phyloP scores from a whole-genome alignment of 2,888 invertebrate genomes.

The Atethmia centrago region DNA sequence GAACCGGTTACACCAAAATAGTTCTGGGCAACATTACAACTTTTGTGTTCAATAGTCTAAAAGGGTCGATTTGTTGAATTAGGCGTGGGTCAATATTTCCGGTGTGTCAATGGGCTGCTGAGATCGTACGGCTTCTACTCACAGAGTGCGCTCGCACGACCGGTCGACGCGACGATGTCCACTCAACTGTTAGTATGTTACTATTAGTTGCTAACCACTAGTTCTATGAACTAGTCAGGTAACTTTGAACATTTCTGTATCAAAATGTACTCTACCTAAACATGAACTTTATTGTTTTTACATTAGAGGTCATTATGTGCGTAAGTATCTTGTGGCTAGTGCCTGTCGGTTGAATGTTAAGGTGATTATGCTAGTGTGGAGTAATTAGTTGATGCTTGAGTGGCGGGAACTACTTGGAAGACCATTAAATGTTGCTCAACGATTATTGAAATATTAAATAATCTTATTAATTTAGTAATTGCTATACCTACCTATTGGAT shows the following conservation, averaged over 20 bases:
- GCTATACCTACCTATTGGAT: background rate
- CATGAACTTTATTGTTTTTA: conserved; percentile 41
- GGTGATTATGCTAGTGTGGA: conserved; percentile 34
- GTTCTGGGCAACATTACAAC: conserved; percentile 22
- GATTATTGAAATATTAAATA: conserved; percentile 8
- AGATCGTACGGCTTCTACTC: conserved; percentile 71
- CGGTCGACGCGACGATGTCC: conserved; percentile 50
- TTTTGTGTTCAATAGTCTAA: conserved; percentile 35
- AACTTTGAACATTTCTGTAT: conserved; percentile 42
- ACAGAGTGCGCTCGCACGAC: conserved; percentile 60
- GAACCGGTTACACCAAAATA: conserved; percentile 46
- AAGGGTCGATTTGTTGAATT: conserved; percentile 63
- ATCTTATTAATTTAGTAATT: background rate
- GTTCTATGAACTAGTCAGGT: conserved; percentile 58
- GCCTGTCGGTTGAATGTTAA: conserved; percentile 5
- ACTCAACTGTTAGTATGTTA: conserved; percentile 57
- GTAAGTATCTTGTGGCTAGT: conserved; percentile 15
- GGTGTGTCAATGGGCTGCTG: conserved; percentile 68
- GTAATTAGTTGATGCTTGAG: conserved; percentile 21
- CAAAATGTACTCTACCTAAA: conserved; percentile 29
- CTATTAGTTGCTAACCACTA: background rate
- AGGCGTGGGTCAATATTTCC: conserved; percentile 67
- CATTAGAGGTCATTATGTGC: conserved; percentile 56
- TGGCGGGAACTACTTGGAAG: background rate
- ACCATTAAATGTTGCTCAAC: conserved; percentile 19